Base-by-base conservation (phyloP, 1,140 invertebrate genomes). In the Musca vetustissima region DNA sequence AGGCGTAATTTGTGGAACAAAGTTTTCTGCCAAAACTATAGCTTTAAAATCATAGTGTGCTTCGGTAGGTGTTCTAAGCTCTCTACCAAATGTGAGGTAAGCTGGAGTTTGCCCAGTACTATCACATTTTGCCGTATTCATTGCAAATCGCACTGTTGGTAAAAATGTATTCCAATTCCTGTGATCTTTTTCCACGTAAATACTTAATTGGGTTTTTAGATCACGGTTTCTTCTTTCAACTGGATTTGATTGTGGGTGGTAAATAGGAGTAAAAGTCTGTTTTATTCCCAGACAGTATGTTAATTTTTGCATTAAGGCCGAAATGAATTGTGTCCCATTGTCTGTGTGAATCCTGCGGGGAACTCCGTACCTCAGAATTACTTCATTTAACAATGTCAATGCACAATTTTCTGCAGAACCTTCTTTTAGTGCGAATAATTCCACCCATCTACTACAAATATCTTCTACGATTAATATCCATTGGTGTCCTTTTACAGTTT, bases 211-310 rank as follows among this genome's bases (percentile, higher is more conserved):
- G 22, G 74, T 65, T 19, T 84, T 84, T 6, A 85, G 47, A 15
- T 82, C 79, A 9, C 78, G 61, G 66, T 84, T 84, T 28, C 74
- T 79, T 2, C 83, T 55, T 72, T 84, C 83, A 0, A 78, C 80
- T 1, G 80, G 83, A 64, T 84, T 84, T 0, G 79, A 71, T 52
- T 77, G 72, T 2, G 83, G 76, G 57, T 83, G 77, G 69, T 84
- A 81, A 1, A 74, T 9, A 1, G 82, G 77, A 19, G 75, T 83
- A 0, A 83, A 67, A 3, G 70, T 69, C 36, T 84, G 83, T 8
- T 70, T 69, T 1, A 83, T 74, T 3, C 71, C 77, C 2, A 83
- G 59, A 13, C 69, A 71, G 65, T 76, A 71, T 19, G 73, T 71
- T 0, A 74, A 50, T 43, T 83, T 73, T 52, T 84, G 79, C 77